Conservation (phyloP, 2,797 vertebrate species). For the Chaenodraco wilsoni region DNA sequence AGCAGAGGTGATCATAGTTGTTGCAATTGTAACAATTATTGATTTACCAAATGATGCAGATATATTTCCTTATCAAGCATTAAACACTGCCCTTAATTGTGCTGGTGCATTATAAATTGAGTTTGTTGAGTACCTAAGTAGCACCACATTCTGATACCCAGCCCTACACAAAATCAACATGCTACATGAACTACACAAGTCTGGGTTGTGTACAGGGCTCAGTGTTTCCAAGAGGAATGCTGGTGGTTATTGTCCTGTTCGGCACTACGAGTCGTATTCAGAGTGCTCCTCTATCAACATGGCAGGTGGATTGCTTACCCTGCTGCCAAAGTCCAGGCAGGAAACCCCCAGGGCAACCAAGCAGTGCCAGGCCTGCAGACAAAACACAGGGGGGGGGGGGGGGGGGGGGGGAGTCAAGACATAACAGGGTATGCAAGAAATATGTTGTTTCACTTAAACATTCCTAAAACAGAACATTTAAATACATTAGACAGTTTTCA, state of each 20-base stretch:
- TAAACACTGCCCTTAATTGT: slow-evolving; percentile 10
- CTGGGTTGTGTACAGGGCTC: slow-evolving; percentile 46
- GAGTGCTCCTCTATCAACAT: slow-evolving; percentile 83
- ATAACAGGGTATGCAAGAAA: neutral
- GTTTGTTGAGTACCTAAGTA: slow-evolving; percentile 18
- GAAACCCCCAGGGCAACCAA: slow-evolving; percentile 89
- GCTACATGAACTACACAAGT: slow-evolving; percentile 41
- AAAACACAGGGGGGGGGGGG: neutral
- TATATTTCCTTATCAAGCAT: slow-evolving; percentile 18
- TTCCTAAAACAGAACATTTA: neutral
- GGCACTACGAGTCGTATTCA: slow-evolving; percentile 75
- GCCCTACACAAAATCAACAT: slow-evolving; percentile 33
- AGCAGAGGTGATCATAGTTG: neutral
- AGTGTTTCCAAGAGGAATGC: slow-evolving; percentile 57
- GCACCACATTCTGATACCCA: slow-evolving; percentile 45
- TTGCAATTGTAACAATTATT: slow-evolving; percentile 1
- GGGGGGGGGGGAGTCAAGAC: slow-evolving; percentile 14
- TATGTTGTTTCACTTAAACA: neutral
- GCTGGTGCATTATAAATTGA: slow-evolving; percentile 30
- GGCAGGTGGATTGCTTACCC: slow-evolving; percentile 88
- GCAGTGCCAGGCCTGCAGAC: slow-evolving; percentile 89
- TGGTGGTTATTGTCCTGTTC: slow-evolving; percentile 64
- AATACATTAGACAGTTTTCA: neutral
- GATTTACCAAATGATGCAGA: neutral
- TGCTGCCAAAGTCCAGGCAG: slow-evolving; percentile 87